Base-by-base conservation (phyloP, 2,113 vertebrate species). In the Orthonyx spaldingii region DNA sequence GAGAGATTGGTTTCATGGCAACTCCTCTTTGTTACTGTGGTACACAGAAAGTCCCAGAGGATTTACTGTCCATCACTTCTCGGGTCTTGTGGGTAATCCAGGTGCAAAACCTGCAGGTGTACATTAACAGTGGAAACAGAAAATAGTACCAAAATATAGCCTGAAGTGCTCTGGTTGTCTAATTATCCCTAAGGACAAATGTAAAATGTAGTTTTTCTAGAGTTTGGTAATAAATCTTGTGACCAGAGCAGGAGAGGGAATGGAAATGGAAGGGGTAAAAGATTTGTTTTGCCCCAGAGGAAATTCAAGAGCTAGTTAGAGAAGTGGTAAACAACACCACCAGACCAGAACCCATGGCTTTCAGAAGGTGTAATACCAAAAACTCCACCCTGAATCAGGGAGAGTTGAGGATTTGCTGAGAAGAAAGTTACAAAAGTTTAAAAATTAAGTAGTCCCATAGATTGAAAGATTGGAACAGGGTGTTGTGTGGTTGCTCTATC, bases 1-100 rank as follows among this genome's bases (percentile, higher is more conserved):
- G 63, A 87, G 81, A 78, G 69, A 26, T 28, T 76, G 80, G 57
- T 88, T 92, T 94, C 42, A 46, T 85, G 89, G 91, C 94, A 96
- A 30, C 94, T 95, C 69, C 44, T 76, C 52, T 79, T 87, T 81
- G 64, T 92, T 93, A 55, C 80, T 72, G 17, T 65, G 65, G 57
- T 37, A 78, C 33, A 23, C 30, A 65, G 33, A 18, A 82, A 79
- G 83, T 86, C 81, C 68, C 37, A 75, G 21, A 63, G 61, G 72
- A 59, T 90, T 90, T 70, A 44, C 44, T 91, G 77, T 74, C 75
- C 68, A 9, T 94, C 88, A 63, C 78, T 95, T 93, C 44, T 69
- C 44, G 42, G 39, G 52, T 71, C 79, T 56, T 59, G 41, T 75
- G 65, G 64, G 49, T 75, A 52, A 39, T 77, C 64, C 1, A 9